phyloP scores from a whole-genome alignment of 2,888 invertebrate genomes.

The Horisme vitalbata region DNA sequence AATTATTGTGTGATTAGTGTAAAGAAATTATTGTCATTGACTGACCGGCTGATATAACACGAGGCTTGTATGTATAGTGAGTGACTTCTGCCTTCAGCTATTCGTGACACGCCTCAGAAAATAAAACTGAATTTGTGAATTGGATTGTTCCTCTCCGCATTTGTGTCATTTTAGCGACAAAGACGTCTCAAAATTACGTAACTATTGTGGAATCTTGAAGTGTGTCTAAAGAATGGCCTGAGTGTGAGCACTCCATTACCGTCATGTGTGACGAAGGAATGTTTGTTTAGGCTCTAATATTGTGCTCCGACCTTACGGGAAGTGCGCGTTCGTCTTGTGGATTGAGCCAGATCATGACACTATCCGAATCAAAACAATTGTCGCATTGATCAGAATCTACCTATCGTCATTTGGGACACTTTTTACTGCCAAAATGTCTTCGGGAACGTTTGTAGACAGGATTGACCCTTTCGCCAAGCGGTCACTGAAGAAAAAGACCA shows the following conservation, averaged over 20 bases:
- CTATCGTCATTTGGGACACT: slow-evolving; percentile 79
- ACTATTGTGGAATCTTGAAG: slow-evolving; percentile 82
- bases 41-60: slow-evolving; percentile 84
- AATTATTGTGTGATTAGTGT: slow-evolving; percentile 70
- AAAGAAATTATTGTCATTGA: slow-evolving; percentile 81
- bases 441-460: slow-evolving; percentile 98
- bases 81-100: slow-evolving; percentile 82
- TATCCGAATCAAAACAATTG: slow-evolving; percentile 77
- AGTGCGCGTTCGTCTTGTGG: slow-evolving; percentile 77
- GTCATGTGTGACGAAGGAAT: slow-evolving; percentile 83
- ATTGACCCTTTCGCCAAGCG: slow-evolving; percentile 99
- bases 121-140: slow-evolving; percentile 80
- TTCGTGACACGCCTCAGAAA: slow-evolving; percentile 83
- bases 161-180: slow-evolving; percentile 79
- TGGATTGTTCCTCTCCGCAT: slow-evolving; percentile 75
- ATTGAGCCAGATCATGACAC: slow-evolving; percentile 80
- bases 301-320: slow-evolving; percentile 75
- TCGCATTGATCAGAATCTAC: slow-evolving; percentile 78
- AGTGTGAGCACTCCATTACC: slow-evolving; percentile 81
- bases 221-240: slow-evolving; percentile 81
- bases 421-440: slow-evolving; percentile 84
- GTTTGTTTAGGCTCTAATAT: slow-evolving; percentile 82
- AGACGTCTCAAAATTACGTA: slow-evolving; percentile 82
- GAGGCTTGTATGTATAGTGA: slow-evolving; percentile 84
- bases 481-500: slow-evolving; percentile 98